A percentile compares a stretch with the other conserved stretches of the same genome.
These are phyloP conservation scores for Falco columbarius DNA, from an alignment of 2,797 vertebrate genomes.

Conservation along the genomic window DNA sequence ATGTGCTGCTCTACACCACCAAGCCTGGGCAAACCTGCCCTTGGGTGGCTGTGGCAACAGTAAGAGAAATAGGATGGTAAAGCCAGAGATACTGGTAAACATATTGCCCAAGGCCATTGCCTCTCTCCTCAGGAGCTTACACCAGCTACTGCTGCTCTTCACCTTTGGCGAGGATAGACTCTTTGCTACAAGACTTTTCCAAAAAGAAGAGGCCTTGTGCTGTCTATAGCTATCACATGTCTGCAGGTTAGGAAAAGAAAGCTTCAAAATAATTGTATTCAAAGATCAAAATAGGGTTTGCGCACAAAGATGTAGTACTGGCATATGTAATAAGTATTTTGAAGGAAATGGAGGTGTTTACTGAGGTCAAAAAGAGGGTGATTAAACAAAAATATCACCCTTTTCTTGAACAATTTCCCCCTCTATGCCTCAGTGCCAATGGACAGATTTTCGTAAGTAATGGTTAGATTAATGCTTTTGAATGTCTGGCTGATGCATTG, in stretches of 20 bases:
- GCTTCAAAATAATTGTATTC: not conserved
- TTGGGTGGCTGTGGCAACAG: not conserved
- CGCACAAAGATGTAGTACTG: not conserved
- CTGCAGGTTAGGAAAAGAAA: not conserved
- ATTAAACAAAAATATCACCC: not conserved
- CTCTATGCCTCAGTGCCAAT: not conserved
- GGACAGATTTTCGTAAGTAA: not conserved
- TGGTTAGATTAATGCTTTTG: not conserved
- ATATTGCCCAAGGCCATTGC: not conserved
- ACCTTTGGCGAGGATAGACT: not conserved
- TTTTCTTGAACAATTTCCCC: not conserved
- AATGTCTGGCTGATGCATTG: not conserved
- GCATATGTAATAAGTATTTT: not conserved
- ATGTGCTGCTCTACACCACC: not conserved
- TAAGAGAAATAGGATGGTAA: not conserved
- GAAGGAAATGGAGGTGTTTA: not conserved
- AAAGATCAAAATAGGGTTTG: not conserved
- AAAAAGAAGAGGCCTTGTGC: not conserved
- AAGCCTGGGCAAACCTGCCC: too few relatives aligned
- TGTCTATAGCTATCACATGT: not conserved
- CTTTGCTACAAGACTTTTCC: not conserved
- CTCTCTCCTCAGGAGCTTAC: not conserved
- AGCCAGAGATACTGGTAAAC: not conserved
- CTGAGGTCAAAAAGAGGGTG: not conserved
- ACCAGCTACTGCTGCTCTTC: not conserved